These are phyloP conservation scores for Athalia rosae DNA, from an alignment of 2,888 invertebrate genomes.

Conservation along the genomic window DNA sequence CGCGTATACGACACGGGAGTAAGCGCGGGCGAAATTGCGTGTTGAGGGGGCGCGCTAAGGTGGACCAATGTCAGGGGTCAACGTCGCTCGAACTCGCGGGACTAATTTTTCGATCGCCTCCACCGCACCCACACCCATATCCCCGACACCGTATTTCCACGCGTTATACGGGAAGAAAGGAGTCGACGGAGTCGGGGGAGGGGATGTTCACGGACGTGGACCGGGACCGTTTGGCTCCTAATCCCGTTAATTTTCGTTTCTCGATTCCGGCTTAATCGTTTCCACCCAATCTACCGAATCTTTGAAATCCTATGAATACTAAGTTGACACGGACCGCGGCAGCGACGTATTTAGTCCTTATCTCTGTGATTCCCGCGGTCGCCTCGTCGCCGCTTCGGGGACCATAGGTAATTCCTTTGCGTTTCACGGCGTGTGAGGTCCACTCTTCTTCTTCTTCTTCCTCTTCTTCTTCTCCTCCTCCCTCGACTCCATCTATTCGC, in stretches of 20 bases:
- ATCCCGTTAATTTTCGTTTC: conserved; percentile 33
- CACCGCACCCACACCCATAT: conserved; percentile 1
- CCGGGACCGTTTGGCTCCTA: too few species aligned
- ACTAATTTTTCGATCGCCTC: background rate
- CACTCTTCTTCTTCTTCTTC: conserved; percentile 9
- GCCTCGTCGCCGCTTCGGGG: conserved; percentile 13
- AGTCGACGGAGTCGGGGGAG: background rate
- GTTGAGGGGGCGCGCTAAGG: conserved; percentile 38
- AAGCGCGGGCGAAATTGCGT: too few species aligned
- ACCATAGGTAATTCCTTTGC: conserved; percentile 44
- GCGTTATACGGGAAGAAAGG: background rate
- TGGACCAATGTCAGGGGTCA: conserved; percentile 37
- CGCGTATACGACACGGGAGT: background rate
- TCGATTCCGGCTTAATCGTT: background rate
- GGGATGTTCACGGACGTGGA: background rate
- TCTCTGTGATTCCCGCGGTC: conserved; percentile 34
- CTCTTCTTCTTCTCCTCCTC: conserved; percentile 11
- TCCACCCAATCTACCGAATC: conserved; percentile 43
- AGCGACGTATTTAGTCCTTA: conserved; percentile 40
- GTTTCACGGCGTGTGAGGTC: conserved; percentile 47
- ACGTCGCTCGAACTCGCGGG: background rate
- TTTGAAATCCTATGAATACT: conserved; percentile 46
- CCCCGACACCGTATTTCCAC: background rate
- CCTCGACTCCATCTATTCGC: too few species aligned
- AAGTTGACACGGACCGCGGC: conserved; percentile 41